Percentiles rank a stretch among this genome's conserved stretches.
phyloP scores from a whole-genome alignment of 2,113 vertebrate species.

The Danionella cerebrum region DNA sequence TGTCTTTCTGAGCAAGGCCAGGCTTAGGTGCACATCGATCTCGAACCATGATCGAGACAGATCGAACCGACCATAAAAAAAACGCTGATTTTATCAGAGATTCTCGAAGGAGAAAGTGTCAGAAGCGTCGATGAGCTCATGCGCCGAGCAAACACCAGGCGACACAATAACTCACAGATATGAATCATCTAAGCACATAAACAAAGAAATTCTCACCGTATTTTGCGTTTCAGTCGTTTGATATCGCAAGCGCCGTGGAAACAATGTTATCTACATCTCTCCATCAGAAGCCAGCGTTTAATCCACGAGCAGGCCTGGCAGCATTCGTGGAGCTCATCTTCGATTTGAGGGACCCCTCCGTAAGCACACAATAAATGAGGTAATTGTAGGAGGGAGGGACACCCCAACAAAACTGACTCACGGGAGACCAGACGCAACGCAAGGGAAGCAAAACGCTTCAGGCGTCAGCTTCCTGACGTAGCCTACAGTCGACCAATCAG shows the following conservation, averaged over 20 bases:
- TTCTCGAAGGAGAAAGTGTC: no score
- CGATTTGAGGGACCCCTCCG: neutral
- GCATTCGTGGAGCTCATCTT: neutral
- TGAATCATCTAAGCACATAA: no score
- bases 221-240: neutral
- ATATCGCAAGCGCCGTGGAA: neutral
- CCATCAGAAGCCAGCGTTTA: neutral
- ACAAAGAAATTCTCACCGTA: neutral
- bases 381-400: neutral
- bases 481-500: neutral
- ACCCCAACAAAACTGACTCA: neutral
- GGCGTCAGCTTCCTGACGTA: neutral
- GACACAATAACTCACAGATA: neutral
- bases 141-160: neutral
- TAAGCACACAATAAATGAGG: slow-evolving; percentile 8
- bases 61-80: no score
- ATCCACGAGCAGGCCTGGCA: neutral
- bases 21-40: neutral
- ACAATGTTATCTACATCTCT: neutral
- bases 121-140: no score
- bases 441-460: neutral
- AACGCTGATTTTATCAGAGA: no score
- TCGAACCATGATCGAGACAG: no score
- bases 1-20: neutral
- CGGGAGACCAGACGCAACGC: neutral